Conservation (phyloP, 2,113 vertebrate genomes). For the Aramus guarauna region DNA sequence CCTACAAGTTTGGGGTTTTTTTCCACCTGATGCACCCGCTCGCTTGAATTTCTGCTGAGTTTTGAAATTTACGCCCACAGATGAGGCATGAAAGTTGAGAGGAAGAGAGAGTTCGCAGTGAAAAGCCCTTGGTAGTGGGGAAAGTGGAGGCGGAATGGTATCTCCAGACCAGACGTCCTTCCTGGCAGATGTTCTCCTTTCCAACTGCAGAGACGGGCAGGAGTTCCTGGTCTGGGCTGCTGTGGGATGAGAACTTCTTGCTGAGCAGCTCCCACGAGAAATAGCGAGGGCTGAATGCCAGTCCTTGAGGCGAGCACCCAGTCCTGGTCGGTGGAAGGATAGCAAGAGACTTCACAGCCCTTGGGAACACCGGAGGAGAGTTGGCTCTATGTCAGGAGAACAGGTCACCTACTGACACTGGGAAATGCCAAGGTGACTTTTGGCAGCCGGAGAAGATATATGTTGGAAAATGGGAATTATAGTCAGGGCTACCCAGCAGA, state of each 20-base stretch:
- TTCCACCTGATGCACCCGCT: accelerated
- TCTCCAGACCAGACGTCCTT: not conserved
- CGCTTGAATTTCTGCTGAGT: not conserved
- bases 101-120: not conserved
- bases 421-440: not conserved
- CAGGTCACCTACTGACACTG: not conserved
- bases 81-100: not conserved
- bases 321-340: not conserved
- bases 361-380: not conserved
- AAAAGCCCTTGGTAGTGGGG: not conserved
- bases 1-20: not conserved
- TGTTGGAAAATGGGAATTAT: not conserved
- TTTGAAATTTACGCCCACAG: not conserved
- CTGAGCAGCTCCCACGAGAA: not conserved
- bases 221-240: not conserved
- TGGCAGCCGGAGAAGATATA: not conserved
- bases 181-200: not conserved
- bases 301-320: not conserved
- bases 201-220: not conserved
- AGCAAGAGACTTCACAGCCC: not conserved
- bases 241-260: not conserved
- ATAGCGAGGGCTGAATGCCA: not conserved
- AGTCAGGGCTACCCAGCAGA: not conserved
- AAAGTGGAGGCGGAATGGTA: not conserved
- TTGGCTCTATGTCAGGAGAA: not conserved